Evolutionary conservation across 2,113 vertebrate genomes (phyloP), one percentile per base, ranked within the genome.

Genomic region (Oreochromis spilurus): DNA sequence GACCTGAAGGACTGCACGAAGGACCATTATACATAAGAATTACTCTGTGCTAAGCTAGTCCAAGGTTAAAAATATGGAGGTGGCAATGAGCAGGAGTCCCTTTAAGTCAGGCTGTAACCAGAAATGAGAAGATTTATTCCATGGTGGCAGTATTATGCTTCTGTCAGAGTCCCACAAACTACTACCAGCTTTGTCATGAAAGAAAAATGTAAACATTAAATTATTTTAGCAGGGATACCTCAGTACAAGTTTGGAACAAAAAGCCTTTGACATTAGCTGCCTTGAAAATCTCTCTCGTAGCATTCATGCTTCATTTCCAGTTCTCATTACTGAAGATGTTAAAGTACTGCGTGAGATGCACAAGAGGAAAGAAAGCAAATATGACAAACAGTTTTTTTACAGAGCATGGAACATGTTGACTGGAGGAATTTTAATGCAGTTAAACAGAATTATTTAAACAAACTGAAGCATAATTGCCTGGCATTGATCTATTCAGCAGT

Each of bases 231-330:
- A 1, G 24, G 58, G 65, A 84, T 82, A 87, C 87, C 83, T 90
- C 88, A 16, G 31, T 34, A 26, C 0, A 54, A 84, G 57, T 83
- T 38, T n/a, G 79, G 53, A 91, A 85, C 79, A 87, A 82, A 6
- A 85, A 77, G 60, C 88, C 88, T 89, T 84, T 34, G 58, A 88
- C 86, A 31, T 57, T 45, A 54, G 80, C 89, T 87, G 92, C 91
- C 87, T 90, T 81, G 40, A 58, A 86, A 81, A 79, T 45, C 65
- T 26, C 14, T 16, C 14, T 50, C 4, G 80, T 79, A 88, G 86
- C 86, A 38, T 58, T 50, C 26, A 10, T 17, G 48, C 31, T 87
- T 87, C 36, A 60, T 89, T 90, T 79, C 38, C 9, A 24, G 79
- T 65, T 57, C 40, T 83, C 54, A n/a, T 62, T 29, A 75, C 29